Evolutionary conservation across 2,797 vertebrate species (phyloP).

Genomic region (Oreonectes daqikongensis): DNA sequence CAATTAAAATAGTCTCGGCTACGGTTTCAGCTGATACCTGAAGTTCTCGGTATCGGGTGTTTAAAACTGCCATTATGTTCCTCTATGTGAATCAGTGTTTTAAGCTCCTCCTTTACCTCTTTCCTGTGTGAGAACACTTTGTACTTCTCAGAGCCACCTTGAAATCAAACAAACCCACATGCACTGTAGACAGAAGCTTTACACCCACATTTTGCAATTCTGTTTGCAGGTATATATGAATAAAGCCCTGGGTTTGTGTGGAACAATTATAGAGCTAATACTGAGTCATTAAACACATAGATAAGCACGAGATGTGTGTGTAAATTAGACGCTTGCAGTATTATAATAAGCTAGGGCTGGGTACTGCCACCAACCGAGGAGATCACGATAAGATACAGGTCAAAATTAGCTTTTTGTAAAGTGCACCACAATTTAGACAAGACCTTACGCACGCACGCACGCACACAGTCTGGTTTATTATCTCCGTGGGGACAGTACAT

Average conservation of each 20-base stretch:
- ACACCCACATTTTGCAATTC: constrained; percentile 9
- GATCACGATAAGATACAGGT: neutral
- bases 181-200: neutral
- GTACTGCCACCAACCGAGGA: neutral
- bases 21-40: neutral
- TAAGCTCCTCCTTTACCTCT: neutral
- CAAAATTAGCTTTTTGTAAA: neutral
- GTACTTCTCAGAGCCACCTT: constrained; percentile 4
- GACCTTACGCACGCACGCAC: too few species aligned
- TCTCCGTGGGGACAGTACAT: too few species aligned
- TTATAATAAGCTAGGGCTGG: neutral
- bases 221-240: neutral
- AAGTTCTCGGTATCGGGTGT: neutral
- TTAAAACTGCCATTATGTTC: neutral
- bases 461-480: too few species aligned
- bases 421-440: too few species aligned
- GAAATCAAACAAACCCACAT: constrained; percentile 21
- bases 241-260: neutral
- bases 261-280: neutral
- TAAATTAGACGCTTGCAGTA: neutral
- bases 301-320: neutral
- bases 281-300: neutral
- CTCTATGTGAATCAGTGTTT: neutral
- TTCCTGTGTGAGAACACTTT: neutral
- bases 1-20: neutral